Percentiles rank a stretch among this genome's conserved stretches.
These are phyloP conservation scores for Dicentrarchus labrax DNA, from an alignment of 2,113 vertebrate genomes.

Conservation along the genomic window DNA sequence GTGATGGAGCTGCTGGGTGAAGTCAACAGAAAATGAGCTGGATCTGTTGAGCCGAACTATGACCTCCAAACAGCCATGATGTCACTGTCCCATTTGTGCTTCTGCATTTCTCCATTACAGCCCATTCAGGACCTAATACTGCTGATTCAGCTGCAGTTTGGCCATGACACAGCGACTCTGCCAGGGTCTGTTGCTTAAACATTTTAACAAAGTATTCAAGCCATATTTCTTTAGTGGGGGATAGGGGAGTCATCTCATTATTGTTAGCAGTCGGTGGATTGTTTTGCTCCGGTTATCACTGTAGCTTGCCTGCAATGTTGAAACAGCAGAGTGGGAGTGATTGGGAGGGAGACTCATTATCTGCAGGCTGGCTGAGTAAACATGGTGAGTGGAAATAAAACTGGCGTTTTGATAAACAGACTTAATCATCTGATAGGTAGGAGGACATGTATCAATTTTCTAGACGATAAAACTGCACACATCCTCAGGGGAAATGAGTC, in stretches of 20 bases:
- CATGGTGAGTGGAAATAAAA: slow-evolving; percentile 53
- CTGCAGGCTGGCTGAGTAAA: slow-evolving; percentile 53
- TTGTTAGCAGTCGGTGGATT: slow-evolving; percentile 36
- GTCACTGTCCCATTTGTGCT: slow-evolving; percentile 25
- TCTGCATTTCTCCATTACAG: background rate
- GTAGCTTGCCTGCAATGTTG: slow-evolving; percentile 17
- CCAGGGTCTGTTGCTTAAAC: background rate
- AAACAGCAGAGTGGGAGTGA: slow-evolving; percentile 60
- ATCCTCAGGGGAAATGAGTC: slow-evolving; percentile 6
- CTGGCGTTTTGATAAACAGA: slow-evolving; percentile 39
- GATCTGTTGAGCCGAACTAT: slow-evolving; percentile 21
- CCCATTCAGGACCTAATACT: slow-evolving; percentile 6
- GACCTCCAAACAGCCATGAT: slow-evolving; percentile 38
- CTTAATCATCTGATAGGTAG: slow-evolving; percentile 22
- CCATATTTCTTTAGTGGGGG: background rate
- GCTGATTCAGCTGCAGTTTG: slow-evolving; percentile 29
- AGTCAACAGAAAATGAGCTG: slow-evolving; percentile 32
- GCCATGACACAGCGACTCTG: background rate
- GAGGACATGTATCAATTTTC: slow-evolving; percentile 6
- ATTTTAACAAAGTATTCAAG: slow-evolving; percentile 27
- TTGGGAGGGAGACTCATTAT: slow-evolving; percentile 53
- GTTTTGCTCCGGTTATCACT: slow-evolving; percentile 46
- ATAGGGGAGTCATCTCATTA: slow-evolving; percentile 14
- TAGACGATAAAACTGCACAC: slow-evolving; percentile 2
- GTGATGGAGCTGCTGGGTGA: slow-evolving; percentile 6